Evolutionary conservation across 2,888 invertebrate genomes (phyloP).

Genomic region (Bombylius major): DNA sequence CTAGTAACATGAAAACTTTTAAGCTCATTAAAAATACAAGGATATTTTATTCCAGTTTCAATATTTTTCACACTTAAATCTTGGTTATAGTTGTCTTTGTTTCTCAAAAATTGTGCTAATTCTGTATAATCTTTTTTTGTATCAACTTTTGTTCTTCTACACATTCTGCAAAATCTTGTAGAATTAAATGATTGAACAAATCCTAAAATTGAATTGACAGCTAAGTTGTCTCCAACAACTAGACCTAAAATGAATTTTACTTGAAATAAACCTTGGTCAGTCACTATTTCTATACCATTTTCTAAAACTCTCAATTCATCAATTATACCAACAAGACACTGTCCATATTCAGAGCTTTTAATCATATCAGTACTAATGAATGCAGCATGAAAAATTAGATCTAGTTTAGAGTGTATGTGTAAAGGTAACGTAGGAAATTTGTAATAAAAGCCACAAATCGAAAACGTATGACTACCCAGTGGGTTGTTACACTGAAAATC

Average conservation of each 20-base stretch:
- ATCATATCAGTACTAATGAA: too few species aligned
- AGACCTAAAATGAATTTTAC: too few species aligned
- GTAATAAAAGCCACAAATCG: not conserved
- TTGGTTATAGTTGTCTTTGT: too few species aligned
- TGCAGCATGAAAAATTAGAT: too few species aligned
- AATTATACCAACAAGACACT: conserved; percentile 13
- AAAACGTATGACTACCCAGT: conserved; percentile 6
- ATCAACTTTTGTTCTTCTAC: conserved; percentile 7
- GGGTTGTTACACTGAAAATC: conserved; percentile 14
- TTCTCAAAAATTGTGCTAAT: conserved; percentile 2
- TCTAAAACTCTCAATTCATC: conserved; percentile 14
- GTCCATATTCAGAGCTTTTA: too few species aligned
- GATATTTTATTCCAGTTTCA: conserved; percentile 10
- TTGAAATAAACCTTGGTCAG: too few species aligned
- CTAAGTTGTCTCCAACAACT: conserved; percentile 20
- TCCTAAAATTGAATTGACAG: conserved; percentile 14
- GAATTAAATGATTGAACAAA: conserved; percentile 13
- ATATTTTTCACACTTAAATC: conserved; percentile 6
- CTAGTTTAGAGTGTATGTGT: conserved; percentile 14
- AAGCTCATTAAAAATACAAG: conserved; percentile 4
- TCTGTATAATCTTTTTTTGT: conserved; percentile 7
- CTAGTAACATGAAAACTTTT: conserved; percentile 10
- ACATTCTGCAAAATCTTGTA: conserved; percentile 11
- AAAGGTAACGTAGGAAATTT: conserved; percentile 11
- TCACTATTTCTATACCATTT: conserved; percentile 13